Base-by-base conservation (phyloP, 2,113 vertebrate species). In the Lagopus muta region DNA sequence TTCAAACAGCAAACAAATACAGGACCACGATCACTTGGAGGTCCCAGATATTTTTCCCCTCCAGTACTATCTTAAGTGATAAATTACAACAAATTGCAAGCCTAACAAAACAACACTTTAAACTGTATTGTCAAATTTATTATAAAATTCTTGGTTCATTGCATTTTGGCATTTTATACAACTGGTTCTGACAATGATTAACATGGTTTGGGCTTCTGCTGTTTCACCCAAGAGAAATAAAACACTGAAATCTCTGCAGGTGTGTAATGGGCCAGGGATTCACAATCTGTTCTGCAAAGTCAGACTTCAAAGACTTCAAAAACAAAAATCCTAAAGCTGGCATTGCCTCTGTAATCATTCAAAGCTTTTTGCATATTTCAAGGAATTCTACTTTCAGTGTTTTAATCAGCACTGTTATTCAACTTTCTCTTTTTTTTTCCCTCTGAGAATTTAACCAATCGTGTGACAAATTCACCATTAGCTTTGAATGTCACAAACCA, bases 151-250 rank as follows among this genome's bases (percentile, higher is more conserved):
- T 93, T 96, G 97, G 97, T 98, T 98, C 97, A 91, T 81, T 98
- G 98, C 94, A 95, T 98, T 98, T 97, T 98, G 98, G 96, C 97
- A 98, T 98, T 97, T 98, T 98, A 95, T 98, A 98, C 98, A 98
- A 98, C 97, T 98, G 97, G 97, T 98, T 98, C 98, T 98, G 98
- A 98, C 98, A 98, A 95, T 98, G 98, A 98, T 98, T 98, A 98
- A 98, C 98, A 98, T 93, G 97, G 96, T 97, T 98, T 96, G 95
- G 97, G 97, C 97, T 97, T 98, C 95, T 94, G 96, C 96, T 97
- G 96, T 96, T 97, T 97, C 96, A 98, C 98, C 97, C 98, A 97
- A 96, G 98, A 98, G 98, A 98, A 98, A 98, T 98, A 98, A 97
- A 98, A 97, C 97, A 98, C 97, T 95, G 97, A 96, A 97, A 97